Evolutionary conservation across 2,797 vertebrate genomes (phyloP).

Genomic region (Amblyopsis hoosieri): DNA sequence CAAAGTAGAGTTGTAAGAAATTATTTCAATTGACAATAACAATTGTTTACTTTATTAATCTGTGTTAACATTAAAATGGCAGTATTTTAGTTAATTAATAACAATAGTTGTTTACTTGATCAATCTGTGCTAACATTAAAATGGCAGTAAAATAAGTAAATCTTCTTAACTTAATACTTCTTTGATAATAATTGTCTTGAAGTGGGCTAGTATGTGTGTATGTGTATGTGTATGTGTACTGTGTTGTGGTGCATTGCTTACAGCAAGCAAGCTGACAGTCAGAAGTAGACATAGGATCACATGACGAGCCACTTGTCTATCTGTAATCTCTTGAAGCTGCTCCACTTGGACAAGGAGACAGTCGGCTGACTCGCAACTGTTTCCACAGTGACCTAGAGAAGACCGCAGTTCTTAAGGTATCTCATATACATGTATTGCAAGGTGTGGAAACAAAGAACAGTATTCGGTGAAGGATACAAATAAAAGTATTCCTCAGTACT

Average conservation of each 20-base stretch:
- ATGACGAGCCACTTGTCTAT: constrained; percentile 88
- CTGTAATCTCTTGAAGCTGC: constrained; percentile 79
- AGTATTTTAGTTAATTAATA: no score
- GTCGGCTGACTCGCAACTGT: constrained; percentile 79
- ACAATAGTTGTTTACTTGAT: no score
- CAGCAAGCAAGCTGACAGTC: constrained; percentile 87
- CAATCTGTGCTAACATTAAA: no score
- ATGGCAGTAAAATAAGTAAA: no score
- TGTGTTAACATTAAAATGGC: no score
- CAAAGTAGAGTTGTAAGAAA: no score
- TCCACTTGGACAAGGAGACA: constrained; percentile 87
- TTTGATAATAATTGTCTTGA: background rate
- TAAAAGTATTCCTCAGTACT: background rate
- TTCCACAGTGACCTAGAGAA: constrained; percentile 82
- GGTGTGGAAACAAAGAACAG: background rate
- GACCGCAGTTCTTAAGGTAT: constrained; percentile 24
- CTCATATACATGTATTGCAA: constrained; percentile 2
- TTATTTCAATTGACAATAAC: no score
- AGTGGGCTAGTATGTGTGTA: no score
- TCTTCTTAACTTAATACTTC: no score
- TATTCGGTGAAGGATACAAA: background rate
- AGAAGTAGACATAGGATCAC: constrained; percentile 87
- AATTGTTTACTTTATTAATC: no score
- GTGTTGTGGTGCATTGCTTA: constrained; percentile 71
- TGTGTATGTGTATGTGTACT: no score